A percentile compares a stretch with the other conserved stretches of the same genome.
phyloP scores from a whole-genome alignment of 2,888 invertebrate genomes.

The Drosophila fungiperda region DNA sequence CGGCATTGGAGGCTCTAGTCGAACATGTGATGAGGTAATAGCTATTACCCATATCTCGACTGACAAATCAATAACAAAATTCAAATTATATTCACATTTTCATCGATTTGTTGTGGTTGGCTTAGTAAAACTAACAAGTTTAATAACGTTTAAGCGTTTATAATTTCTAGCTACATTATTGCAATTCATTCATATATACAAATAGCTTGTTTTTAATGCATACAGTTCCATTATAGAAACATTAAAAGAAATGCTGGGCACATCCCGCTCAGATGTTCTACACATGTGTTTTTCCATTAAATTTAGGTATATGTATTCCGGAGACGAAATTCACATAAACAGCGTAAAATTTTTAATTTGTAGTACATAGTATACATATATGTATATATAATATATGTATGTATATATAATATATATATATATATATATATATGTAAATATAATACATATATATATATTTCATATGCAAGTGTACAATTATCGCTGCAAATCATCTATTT shows the following conservation, averaged over 20 bases:
- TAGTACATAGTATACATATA: slow-evolving; percentile 1
- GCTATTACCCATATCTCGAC: slow-evolving; percentile 7
- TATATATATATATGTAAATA: slow-evolving; percentile 5
- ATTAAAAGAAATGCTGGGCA: slow-evolving; percentile 9
- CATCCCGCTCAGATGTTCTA: slow-evolving; percentile 43
- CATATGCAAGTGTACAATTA: slow-evolving; percentile 28
- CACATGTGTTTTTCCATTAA: slow-evolving; percentile 52
- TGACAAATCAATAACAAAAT: slow-evolving; percentile 40
- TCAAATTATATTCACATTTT: not conserved
- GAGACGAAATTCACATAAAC: slow-evolving; percentile 8
- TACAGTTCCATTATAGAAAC: slow-evolving; percentile 27
- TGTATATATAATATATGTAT: slow-evolving; percentile 5
- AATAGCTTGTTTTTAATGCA: slow-evolving; percentile 7
- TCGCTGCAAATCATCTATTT: slow-evolving; percentile 47
- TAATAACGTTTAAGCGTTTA: slow-evolving; percentile 17
- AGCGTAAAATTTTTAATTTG: slow-evolving; percentile 47
- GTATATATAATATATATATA: slow-evolving; percentile 4
- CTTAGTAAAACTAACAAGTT: slow-evolving; percentile 29
- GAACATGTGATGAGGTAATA: slow-evolving; percentile 63
- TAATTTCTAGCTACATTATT: slow-evolving; percentile 2
- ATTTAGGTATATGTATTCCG: slow-evolving; percentile 31
- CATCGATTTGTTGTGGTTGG: slow-evolving; percentile 24
- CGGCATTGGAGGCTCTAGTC: slow-evolving; percentile 18
- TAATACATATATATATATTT: slow-evolving; percentile 1
- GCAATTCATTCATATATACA: slow-evolving; percentile 7